These are phyloP conservation scores for Scaptomyza hsui DNA, from an alignment of 1,140 invertebrate genomes.

Conservation along the genomic window DNA sequence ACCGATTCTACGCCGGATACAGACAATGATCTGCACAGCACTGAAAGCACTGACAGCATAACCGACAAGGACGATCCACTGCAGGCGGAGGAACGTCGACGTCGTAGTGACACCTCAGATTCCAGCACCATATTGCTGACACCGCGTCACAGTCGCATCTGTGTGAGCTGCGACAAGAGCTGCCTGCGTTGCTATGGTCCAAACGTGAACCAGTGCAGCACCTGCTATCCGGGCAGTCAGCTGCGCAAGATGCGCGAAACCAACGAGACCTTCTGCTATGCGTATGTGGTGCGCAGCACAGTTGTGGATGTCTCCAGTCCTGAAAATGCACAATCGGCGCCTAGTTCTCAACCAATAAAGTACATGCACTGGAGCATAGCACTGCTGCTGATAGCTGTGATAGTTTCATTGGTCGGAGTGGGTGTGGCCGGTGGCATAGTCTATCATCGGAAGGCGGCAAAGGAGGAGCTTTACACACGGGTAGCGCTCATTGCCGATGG, in stretches of 20 bases:
- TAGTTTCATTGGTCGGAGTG: constrained; percentile 49
- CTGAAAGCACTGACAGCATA: constrained; percentile 30
- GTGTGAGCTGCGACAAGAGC: constrained; percentile 56
- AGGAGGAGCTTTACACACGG: constrained; percentile 47
- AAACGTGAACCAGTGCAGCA: constrained; percentile 62
- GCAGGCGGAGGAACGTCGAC: constrained; percentile 68
- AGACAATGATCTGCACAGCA: background rate
- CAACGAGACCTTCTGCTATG: constrained; percentile 71
- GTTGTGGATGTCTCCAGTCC: constrained; percentile 43
- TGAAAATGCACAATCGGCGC: background rate
- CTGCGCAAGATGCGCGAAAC: constrained; percentile 48
- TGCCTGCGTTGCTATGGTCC: constrained; percentile 69
- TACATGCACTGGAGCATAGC: constrained; percentile 47
- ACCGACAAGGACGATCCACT: constrained; percentile 55
- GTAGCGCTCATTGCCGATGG: constrained; percentile 60
- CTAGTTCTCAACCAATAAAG: background rate
- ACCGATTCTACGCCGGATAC: background rate
- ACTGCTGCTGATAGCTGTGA: constrained; percentile 40
- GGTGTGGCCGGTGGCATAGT: constrained; percentile 46
- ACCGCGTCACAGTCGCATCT: constrained; percentile 40
- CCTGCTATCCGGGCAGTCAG: constrained; percentile 68
- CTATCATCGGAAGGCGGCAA: constrained; percentile 28
- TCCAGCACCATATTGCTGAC: constrained; percentile 28
- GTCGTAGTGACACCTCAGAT: constrained; percentile 18
- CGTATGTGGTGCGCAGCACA: constrained; percentile 74